Conservation (phyloP, 2,888 invertebrate species). For the Lypha dubia region DNA sequence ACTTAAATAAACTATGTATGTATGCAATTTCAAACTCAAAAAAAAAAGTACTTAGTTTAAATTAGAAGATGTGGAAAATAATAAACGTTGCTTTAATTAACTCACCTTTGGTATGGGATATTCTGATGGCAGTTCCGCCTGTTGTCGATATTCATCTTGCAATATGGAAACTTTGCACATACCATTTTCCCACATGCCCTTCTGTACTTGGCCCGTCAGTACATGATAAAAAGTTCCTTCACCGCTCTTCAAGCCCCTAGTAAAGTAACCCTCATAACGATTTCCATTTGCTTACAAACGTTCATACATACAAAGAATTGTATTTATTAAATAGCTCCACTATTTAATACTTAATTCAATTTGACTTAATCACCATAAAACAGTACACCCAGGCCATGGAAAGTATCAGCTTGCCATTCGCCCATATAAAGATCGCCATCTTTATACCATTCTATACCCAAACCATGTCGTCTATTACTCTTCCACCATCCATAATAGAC, state of each 20-base stretch:
- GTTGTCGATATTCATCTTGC: constrained; percentile 79
- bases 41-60: no score
- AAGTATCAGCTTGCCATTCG: constrained; percentile 79
- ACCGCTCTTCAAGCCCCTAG: constrained; percentile 81
- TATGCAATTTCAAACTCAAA: no score
- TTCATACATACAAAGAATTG: not conserved
- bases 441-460: constrained; percentile 81
- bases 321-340: not conserved
- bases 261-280: constrained; percentile 81
- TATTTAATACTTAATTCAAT: not conserved
- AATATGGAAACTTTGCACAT: constrained; percentile 79
- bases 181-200: constrained; percentile 81
- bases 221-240: constrained; percentile 81
- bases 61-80: no score
- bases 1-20: no score
- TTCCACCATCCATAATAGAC: constrained; percentile 82
- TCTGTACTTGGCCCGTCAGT: constrained; percentile 81
- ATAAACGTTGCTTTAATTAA: not conserved
- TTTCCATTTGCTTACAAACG: constrained; percentile 79
- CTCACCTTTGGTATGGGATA: constrained; percentile 78
- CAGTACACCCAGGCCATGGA: constrained; percentile 80
- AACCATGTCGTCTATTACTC: constrained; percentile 78
- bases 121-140: constrained; percentile 75
- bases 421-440: constrained; percentile 80
- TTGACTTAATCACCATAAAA: constrained; percentile 77